phyloP scores from a whole-genome alignment of 2,113 vertebrate genomes.

The Nothoprocta pentlandii region DNA sequence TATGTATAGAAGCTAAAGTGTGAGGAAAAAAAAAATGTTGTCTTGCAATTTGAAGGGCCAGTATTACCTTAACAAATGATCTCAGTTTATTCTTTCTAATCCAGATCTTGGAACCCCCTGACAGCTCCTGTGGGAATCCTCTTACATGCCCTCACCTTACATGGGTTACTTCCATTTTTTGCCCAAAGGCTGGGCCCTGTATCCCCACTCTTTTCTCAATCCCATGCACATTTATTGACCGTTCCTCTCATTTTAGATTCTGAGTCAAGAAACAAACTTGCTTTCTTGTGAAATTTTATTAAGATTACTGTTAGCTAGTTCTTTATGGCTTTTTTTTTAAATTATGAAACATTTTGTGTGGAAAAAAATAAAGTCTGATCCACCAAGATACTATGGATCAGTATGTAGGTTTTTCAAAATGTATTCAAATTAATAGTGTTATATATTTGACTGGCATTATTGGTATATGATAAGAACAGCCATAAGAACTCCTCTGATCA shows the following conservation, averaged over 20 bases:
- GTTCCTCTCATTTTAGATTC: neutral
- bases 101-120: neutral
- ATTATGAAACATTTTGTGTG: neutral
- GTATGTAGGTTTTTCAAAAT: neutral
- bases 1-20: neutral
- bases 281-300: neutral
- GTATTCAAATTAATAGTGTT: neutral
- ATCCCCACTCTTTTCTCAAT: neutral
- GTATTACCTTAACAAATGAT: neutral
- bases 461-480: neutral
- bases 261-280: neutral
- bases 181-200: neutral
- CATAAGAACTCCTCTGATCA: neutral
- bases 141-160: neutral
- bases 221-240: neutral
- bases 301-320: neutral
- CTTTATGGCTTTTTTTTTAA: neutral
- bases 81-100: neutral
- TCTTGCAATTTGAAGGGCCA: neutral
- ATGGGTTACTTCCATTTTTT: neutral
- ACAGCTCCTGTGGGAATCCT: neutral
- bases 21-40: neutral
- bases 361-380: neutral
- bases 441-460: neutral
- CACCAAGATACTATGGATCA: neutral